Base-by-base conservation (phyloP, 2,113 vertebrate genomes). In the Mirza zaza region DNA sequence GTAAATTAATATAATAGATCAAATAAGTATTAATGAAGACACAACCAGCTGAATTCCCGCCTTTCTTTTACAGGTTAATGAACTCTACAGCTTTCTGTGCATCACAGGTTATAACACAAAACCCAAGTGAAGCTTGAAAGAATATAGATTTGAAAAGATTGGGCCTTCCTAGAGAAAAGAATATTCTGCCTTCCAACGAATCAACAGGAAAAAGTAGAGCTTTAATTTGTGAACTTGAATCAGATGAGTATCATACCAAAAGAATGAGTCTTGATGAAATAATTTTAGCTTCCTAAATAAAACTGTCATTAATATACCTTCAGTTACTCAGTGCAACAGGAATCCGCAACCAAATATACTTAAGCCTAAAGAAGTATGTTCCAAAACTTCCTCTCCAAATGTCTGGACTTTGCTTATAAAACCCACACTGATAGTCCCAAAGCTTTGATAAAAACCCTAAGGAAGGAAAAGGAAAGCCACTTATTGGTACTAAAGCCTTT, bases 401-500 rank as follows among this genome's bases (percentile, higher is more conserved):
- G 89, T 97, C 90, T 92, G 67, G 73, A 96, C 94, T 96, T 97
- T 97, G 92, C 94, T 98, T 97, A 97, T 87, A 98, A 98, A 98
- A 98, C 86, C 90, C 97, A 97, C 87, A 97, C 81, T 84, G 95
- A 96, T 32, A 32, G 91, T 96, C 96, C 96, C 97, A 97, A 97
- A 94, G 34, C 90, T 84, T 97, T 98, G 94, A 97, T 92, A 97
- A 97, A 97, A 88, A 75, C 25, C 27, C 97, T 95, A 98, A 96
- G 96, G 48, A 95, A 92, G 36, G 76, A 63, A 90, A 81, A 93
- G 73, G 96, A 98, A 98, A 98, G 99, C 98, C 96, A 98, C 94
- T 98, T 98, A 98, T 98, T 98, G 98, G 98, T 99, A 99, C 99
- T 99, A 99, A 99, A 99, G 98, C 98, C 98, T 99, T 99, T 99